phyloP scores from a whole-genome alignment of 2,113 vertebrate species.

The Lamprologus tigripictilis region DNA sequence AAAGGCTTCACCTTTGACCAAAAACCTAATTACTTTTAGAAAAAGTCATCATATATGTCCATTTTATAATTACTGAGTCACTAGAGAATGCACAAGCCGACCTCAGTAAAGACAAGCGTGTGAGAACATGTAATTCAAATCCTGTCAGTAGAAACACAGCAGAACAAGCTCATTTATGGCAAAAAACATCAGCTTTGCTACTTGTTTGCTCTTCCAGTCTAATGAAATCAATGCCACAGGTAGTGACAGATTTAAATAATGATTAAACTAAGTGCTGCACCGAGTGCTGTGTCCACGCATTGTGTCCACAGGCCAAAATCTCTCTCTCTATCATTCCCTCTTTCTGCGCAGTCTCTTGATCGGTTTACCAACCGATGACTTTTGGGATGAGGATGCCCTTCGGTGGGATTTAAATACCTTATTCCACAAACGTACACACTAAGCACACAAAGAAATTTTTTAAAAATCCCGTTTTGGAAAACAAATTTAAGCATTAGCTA shows the following conservation, averaged over 20 bases:
- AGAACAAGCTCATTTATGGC: conserved; percentile 49
- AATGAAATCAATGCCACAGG: conserved; percentile 45
- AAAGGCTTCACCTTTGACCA: conserved; percentile 29
- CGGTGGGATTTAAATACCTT: conserved; percentile 5
- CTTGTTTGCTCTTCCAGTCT: not conserved
- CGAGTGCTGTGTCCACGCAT: conserved; percentile 20
- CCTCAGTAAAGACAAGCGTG: conserved; percentile 66
- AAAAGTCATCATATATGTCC: conserved; percentile 19
- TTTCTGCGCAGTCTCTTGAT: not conserved
- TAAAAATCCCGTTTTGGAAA: not conserved
- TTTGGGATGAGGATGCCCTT: not conserved
- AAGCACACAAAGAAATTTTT: not conserved
- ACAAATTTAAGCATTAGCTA: not conserved
- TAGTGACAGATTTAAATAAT: conserved; percentile 48
- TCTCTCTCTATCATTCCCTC: not conserved
- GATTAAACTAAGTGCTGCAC: conserved; percentile 40
- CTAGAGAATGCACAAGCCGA: conserved; percentile 42
- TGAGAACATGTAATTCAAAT: conserved; percentile 58
- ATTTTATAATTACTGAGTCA: conserved; percentile 57
- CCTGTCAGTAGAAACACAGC: conserved; percentile 53
- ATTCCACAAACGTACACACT: not conserved
- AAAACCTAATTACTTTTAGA: conserved; percentile 27
- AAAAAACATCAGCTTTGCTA: conserved; percentile 34
- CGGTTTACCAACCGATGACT: not conserved
- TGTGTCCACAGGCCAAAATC: not conserved